phyloP scores from a whole-genome alignment of 2,797 vertebrate genomes.

The Galago senegalensis region DNA sequence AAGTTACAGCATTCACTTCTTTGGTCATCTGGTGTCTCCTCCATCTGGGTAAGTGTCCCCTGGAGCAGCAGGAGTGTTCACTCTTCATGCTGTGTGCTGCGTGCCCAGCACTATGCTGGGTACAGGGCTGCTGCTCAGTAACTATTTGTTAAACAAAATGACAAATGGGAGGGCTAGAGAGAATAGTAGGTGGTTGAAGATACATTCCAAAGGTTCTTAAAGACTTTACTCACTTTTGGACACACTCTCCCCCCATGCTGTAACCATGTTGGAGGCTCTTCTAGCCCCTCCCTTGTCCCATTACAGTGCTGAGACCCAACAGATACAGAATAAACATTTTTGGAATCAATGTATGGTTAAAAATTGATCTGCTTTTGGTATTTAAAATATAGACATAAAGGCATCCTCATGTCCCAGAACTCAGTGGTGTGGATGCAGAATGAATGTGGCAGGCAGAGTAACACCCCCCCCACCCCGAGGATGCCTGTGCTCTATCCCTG shows the following conservation, averaged over 20 bases:
- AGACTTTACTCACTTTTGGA: not conserved
- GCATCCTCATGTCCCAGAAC: not conserved
- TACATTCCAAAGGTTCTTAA: not conserved
- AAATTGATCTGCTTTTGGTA: not conserved
- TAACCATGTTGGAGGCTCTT: not conserved
- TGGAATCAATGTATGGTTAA: not conserved
- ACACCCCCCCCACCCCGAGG: not conserved
- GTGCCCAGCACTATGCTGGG: not conserved
- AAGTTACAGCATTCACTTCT: not conserved
- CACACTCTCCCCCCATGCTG: not conserved
- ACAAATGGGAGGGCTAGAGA: not conserved
- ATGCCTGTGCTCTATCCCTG: too few relatives aligned
- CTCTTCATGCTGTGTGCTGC: not conserved
- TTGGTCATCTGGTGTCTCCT: not conserved
- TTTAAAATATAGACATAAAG: not conserved
- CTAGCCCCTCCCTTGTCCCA: accelerated
- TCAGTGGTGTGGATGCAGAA: not conserved
- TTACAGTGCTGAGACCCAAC: not conserved
- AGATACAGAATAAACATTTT: not conserved
- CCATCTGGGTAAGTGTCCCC: not conserved
- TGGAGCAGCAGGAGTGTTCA: not conserved
- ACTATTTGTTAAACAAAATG: not conserved
- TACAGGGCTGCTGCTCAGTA: not conserved
- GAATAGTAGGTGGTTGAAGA: not conserved
- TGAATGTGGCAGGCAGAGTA: not conserved